Evolutionary conservation across 2,113 vertebrate species (phyloP).

Genomic region (Toxotes chatareus): DNA sequence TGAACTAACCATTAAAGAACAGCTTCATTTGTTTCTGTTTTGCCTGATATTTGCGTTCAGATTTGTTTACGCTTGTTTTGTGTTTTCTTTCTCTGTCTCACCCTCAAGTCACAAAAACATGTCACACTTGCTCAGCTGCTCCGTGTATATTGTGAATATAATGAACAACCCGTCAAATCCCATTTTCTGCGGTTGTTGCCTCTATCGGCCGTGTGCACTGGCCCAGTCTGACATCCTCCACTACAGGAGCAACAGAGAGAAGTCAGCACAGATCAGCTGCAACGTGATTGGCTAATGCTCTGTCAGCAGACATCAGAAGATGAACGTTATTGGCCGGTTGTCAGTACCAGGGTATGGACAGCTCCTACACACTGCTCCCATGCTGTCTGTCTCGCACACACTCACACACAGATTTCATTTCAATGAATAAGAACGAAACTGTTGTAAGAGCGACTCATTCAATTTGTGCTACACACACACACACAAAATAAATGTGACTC

Average conservation of each 20-base stretch:
- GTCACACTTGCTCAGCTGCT: not conserved
- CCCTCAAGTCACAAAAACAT: slow-evolving; percentile 16
- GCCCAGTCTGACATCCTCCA: slow-evolving; percentile 49
- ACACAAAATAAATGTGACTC: not conserved
- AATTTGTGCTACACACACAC: not conserved
- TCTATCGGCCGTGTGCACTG: slow-evolving; percentile 38
- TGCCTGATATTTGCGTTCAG: not conserved
- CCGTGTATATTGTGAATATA: not conserved
- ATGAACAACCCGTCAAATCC: slow-evolving; percentile 23
- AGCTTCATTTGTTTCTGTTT: not conserved
- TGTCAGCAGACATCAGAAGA: slow-evolving; percentile 99
- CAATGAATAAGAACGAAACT: slow-evolving; percentile 13
- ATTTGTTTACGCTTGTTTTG: not conserved
- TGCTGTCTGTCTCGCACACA: not conserved
- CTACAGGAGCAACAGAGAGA: slow-evolving; percentile 55
- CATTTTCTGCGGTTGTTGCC: not conserved
- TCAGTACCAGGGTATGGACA: slow-evolving; percentile 78
- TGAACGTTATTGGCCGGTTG: slow-evolving; percentile 87
- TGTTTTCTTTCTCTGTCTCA: not conserved
- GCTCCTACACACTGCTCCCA: slow-evolving; percentile 66
- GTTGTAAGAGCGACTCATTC: not conserved
- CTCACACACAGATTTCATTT: not conserved
- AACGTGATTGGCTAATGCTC: slow-evolving; percentile 87
- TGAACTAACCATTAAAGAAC: not conserved
- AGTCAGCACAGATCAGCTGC: slow-evolving; percentile 87